phyloP scores from a whole-genome alignment of 2,888 invertebrate species.

The Eristalis tenax region DNA sequence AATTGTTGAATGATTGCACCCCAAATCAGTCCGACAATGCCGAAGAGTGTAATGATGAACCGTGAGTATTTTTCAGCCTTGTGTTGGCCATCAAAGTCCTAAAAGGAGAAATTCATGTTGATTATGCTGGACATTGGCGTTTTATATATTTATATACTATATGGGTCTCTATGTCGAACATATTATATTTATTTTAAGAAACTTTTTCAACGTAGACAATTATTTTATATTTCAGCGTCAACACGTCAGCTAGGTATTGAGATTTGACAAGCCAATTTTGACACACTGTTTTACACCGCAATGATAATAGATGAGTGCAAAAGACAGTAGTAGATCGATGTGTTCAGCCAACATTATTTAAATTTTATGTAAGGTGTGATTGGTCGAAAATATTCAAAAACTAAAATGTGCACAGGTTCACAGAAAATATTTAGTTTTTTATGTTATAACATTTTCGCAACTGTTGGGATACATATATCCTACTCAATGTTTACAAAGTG shows the following conservation, averaged over 20 bases:
- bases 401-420: too few species aligned
- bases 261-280: conserved; percentile 21
- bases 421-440: too few species aligned
- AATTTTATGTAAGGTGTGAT: background rate
- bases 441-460: too few species aligned
- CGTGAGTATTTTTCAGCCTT: conserved; percentile 94
- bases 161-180: conserved; percentile 81
- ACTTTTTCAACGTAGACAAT: conserved; percentile 52
- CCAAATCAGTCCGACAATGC: conserved; percentile 94
- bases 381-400: too few species aligned
- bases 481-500: too few species aligned
- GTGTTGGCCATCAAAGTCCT: conserved; percentile 96
- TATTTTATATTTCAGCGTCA: conserved; percentile 45
- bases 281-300: background rate
- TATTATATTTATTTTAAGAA: conserved; percentile 63
- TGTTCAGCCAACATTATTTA: background rate
- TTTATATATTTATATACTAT: conserved; percentile 77
- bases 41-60: conserved; percentile 94
- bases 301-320: conserved; percentile 8
- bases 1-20: conserved; percentile 97
- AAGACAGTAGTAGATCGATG: conserved; percentile 16
- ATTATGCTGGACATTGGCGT: background rate
- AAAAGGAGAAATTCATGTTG: conserved; percentile 61
- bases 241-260: conserved; percentile 59
- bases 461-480: too few species aligned